Base-by-base conservation (phyloP, 1,140 invertebrate genomes). In the Leptinotarsa texana region DNA sequence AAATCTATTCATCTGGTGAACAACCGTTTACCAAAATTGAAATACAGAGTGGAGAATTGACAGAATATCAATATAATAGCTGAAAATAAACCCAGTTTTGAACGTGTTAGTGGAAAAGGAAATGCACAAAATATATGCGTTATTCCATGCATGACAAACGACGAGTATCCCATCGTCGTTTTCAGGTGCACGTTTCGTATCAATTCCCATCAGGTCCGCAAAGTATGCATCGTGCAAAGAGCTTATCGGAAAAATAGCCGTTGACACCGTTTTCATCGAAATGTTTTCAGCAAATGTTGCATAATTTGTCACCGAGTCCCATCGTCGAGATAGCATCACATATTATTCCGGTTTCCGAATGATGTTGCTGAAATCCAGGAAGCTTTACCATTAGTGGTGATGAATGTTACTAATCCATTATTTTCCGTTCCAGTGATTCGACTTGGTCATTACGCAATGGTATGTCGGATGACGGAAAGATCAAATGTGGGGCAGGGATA, bases 331-430 rank as follows among this genome's bases (percentile, higher is more conserved):
- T 57, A 57, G n/a, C 51, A 57, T 57, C 17, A 15, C n/a, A 15
- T 57, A 57, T 57, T 57, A 57, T 57, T 57, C 65, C 65, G 24
- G 65, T 24, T 67, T 67, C 24, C 42, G 18, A 67, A 67, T 67
- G 65, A 67, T 67, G 65, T 17, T 33, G 65, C 65, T 42, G 11
- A 67, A 67, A 67, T 67, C 42, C 65, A 67, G 65, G 65, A 67
- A 67, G 65, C 63, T 24, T 15, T 17, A 17, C 65, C 65, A 67
- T 67, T 67, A 67, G 65, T 22, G 22, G 21, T n/a, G 65, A 67
- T 67, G 65, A 67, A 67, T 67, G 65, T 42, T 24, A 67, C 65
- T 33, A 67, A 67, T 67, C 65, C 65, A 67, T 67, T 67, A 67
- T 67, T 67, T 67, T 67, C 27, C 18, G 63, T 67, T 57, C 51